These are phyloP conservation scores for Archivesica marissinica DNA, from an alignment of 1,140 invertebrate species.

Conservation along the genomic window DNA sequence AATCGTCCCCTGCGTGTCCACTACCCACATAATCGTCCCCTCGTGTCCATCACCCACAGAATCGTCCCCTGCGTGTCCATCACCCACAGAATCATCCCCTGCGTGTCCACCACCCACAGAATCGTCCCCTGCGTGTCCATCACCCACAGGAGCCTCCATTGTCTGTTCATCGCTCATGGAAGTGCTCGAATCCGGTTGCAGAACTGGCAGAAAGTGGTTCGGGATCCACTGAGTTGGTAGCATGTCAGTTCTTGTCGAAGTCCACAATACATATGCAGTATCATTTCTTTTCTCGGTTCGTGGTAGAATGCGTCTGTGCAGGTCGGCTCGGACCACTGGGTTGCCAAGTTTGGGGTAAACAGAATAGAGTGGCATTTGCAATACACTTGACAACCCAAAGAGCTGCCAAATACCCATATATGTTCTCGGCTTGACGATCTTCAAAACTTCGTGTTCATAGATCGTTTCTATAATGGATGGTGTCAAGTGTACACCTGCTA, in stretches of 20 bases:
- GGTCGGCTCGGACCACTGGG: neutral
- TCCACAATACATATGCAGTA: conserved; percentile 18
- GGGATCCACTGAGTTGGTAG: conserved; percentile 4
- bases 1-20: too few species aligned
- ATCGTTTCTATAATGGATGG: conserved; percentile 2
- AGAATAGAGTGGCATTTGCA: neutral
- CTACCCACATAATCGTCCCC: too few species aligned
- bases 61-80: too few species aligned
- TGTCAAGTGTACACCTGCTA: neutral
- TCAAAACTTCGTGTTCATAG: neutral
- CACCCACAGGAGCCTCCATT: too few species aligned
- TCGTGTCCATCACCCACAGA: too few species aligned
- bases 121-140: too few species aligned
- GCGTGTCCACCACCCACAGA: too few species aligned
- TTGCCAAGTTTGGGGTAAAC: conserved; percentile 9
- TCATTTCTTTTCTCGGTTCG: neutral
- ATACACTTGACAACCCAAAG: neutral
- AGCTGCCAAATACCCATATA: conserved; percentile 44
- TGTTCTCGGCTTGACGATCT: neutral
- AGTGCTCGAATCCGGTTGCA: too few species aligned
- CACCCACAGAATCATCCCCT: too few species aligned
- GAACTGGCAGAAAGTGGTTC: conserved; percentile 33
- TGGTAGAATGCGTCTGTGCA: neutral
- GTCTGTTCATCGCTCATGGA: too few species aligned
- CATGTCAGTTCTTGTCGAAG: conserved; percentile 20